These are phyloP conservation scores for Tetropium fuscum DNA, from an alignment of 2,888 invertebrate genomes.

Conservation along the genomic window DNA sequence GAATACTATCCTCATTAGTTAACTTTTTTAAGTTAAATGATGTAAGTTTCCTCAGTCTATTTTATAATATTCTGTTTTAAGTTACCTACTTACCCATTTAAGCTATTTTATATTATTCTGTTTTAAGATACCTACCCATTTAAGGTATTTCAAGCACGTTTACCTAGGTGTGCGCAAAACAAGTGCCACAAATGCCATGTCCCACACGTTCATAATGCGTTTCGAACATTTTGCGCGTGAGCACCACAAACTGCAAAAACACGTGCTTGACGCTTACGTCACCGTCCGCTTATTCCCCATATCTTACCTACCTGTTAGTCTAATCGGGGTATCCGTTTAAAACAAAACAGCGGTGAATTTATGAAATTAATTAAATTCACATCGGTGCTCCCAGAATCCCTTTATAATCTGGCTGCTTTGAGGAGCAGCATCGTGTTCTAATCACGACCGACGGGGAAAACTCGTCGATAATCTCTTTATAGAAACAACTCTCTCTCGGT, in stretches of 20 bases:
- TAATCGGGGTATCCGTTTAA: slow-evolving; percentile 22
- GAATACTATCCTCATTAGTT: no score
- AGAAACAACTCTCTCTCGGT: slow-evolving; percentile 14
- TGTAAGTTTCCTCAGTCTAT: no score
- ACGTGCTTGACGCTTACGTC: slow-evolving; percentile 5
- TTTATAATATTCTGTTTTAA: no score
- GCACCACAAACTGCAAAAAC: slow-evolving; percentile 12
- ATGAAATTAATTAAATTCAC: slow-evolving; percentile 19
- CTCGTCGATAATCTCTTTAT: slow-evolving; percentile 23
- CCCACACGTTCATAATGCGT: no score
- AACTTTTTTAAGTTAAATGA: no score
- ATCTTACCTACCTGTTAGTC: slow-evolving; percentile 20
- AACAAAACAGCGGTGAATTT: slow-evolving; percentile 15
- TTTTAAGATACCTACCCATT: no score
- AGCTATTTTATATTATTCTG: no score
- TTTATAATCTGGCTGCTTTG: slow-evolving; percentile 16
- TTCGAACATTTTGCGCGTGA: slow-evolving; percentile 10
- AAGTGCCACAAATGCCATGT: no score
- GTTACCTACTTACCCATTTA: no score
- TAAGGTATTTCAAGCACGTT: no score
- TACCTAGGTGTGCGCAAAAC: no score
- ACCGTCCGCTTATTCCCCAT: slow-evolving; percentile 8
- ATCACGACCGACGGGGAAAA: slow-evolving; percentile 20
- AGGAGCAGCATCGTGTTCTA: slow-evolving; percentile 15
- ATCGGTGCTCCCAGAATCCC: slow-evolving; percentile 13